A percentile compares a stretch with the other conserved stretches of the same genome.
These are phyloP conservation scores for Cephus pulcher DNA, from an alignment of 2,888 invertebrate species.

Conservation along the genomic window DNA sequence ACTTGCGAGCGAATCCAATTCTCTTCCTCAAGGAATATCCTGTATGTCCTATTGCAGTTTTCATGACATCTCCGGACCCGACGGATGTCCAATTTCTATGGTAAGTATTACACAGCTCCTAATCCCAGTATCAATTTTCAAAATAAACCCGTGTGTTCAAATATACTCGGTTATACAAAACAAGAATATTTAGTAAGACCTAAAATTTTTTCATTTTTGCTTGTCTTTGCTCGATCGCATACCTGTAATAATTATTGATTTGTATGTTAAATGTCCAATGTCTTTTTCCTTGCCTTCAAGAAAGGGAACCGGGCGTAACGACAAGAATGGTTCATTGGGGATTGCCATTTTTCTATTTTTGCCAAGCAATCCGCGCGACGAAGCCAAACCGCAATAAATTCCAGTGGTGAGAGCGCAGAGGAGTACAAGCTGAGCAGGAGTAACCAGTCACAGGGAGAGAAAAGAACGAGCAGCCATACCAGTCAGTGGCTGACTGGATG, in stretches of 20 bases:
- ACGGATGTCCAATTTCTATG: not conserved
- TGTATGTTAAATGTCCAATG: not conserved
- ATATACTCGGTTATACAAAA: not conserved
- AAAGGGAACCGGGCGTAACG: not conserved
- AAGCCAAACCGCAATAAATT: slow-evolving; percentile 23
- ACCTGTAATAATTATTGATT: not conserved
- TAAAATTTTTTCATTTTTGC: not conserved
- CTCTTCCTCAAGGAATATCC: not conserved
- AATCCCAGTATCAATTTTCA: not conserved
- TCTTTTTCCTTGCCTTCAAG: not conserved
- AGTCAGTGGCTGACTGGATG: not conserved
- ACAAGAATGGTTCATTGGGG: not conserved
- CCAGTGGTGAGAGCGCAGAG: slow-evolving; percentile 15
- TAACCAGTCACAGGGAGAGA: not conserved
- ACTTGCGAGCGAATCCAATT: not conserved
- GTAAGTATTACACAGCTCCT: not conserved
- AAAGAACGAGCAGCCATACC: slow-evolving; percentile 1
- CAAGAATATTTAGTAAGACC: not conserved
- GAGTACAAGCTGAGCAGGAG: not conserved
- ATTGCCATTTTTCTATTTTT: slow-evolving; percentile 22
- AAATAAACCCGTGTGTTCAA: not conserved
- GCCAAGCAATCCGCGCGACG: slow-evolving; percentile 9
- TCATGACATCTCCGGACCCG: not conserved
- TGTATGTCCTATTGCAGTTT: not conserved
- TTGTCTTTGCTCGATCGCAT: not conserved